These are phyloP conservation scores for Diloba caeruleocephala DNA, from an alignment of 2,888 invertebrate species.

Conservation along the genomic window DNA sequence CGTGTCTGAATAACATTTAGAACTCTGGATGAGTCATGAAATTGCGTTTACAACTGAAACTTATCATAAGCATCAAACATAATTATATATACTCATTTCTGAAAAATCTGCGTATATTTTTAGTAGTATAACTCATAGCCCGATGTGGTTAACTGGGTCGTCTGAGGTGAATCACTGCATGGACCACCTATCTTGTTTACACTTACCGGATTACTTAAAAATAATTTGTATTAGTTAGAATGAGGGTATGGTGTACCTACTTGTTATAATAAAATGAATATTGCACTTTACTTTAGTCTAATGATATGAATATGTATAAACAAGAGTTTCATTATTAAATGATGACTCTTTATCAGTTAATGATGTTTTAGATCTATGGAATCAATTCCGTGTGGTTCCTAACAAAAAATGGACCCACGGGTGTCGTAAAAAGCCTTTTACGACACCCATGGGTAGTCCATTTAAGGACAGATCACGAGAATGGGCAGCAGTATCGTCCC, in stretches of 20 bases:
- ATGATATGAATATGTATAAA: background rate
- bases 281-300: too few relatives aligned
- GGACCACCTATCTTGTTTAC: conserved; percentile 24
- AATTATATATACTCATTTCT: conserved; percentile 31
- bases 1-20: background rate
- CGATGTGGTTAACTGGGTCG: conserved; percentile 47
- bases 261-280: too few relatives aligned
- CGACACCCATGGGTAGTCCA: too few relatives aligned
- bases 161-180: conserved; percentile 46
- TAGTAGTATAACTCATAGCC: conserved; percentile 42
- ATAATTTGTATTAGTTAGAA: conserved; percentile 24
- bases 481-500: too few relatives aligned
- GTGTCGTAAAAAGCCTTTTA: too few relatives aligned
- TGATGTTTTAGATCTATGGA: too few relatives aligned
- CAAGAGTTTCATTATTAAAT: background rate
- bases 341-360: too few relatives aligned
- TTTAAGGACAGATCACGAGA: too few relatives aligned
- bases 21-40: conserved; percentile 20
- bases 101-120: conserved; percentile 46
- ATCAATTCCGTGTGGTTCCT: too few relatives aligned
- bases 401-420: too few relatives aligned
- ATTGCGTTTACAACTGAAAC: conserved; percentile 24
- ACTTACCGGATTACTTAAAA: conserved; percentile 36
- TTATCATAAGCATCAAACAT: conserved; percentile 6
- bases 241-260: conserved; percentile 10